Evolutionary conservation across 2,888 invertebrate genomes (phyloP), one percentile per base, ranked within the genome.

Genomic region (Dryobotodes eremita): DNA sequence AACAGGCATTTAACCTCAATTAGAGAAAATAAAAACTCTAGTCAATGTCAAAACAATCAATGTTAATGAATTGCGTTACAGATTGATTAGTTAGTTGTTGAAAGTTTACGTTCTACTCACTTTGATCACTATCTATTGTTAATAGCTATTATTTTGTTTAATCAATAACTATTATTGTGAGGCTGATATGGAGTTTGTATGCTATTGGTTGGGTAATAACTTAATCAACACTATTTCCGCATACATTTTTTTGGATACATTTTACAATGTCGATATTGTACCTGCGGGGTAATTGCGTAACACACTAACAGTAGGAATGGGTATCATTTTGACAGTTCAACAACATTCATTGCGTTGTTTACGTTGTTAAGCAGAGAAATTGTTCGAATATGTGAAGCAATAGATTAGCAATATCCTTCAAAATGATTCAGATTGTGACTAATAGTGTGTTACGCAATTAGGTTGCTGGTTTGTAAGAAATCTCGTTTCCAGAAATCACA

Each of bases 11-110:
- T 95, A 93, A 93, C 95, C 94, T 93, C 94, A 95, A 95, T 95
- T 95, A 94, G 92, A 92, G 91, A 94, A 94, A 94, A 94, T 93
- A 94, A 93, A 94, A 95, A 94, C 91, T 92, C 78, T 90, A 89
- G 88, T 90, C 95, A 95, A 95, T 95, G 95, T 94, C 95, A 94
- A 94, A 95, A 94, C 93, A 94, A 95, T 95, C 94, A 93, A 91
- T 92, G 92, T 90, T 93, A 94, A 94, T 93, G 92, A 94, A 93
- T 93, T 91, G 91, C 91, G 91, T 90, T 89, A 90, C 90, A 92
- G 91, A 93, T 93, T 91, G 90, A 88, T 83, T 83, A 69, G 90
- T 91, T 85, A 80, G 84, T 75, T 76, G 75, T 82, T 80, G 75
- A 84, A 86, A 84, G 79, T 82, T 80, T 79, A 78, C 65, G 50